Conservation (phyloP, 2,113 vertebrate species). For the Setophaga coronata region DNA sequence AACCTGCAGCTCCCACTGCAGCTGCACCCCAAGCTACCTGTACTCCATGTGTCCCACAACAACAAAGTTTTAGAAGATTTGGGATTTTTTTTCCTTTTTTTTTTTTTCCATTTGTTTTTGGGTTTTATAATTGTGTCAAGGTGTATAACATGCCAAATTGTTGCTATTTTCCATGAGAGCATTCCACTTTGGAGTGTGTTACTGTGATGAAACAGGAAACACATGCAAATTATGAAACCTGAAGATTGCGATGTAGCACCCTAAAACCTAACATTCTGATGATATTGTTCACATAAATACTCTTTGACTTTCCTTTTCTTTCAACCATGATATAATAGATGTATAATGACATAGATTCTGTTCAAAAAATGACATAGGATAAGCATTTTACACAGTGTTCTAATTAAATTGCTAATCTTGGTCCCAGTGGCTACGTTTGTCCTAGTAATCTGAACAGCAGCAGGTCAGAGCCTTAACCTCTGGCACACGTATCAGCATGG, state of each 20-base stretch:
- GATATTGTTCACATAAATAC: not conserved
- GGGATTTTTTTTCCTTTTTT: too few species aligned
- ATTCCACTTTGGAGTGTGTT: not conserved
- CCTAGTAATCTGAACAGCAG: not conserved
- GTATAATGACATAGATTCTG: not conserved
- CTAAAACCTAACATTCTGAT: not conserved
- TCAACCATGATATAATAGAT: not conserved
- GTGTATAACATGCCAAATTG: not conserved
- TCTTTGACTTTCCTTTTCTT: not conserved
- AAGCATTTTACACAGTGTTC: not conserved
- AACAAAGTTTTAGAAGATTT: not conserved
- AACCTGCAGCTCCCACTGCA: not conserved
- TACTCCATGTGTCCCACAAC: not conserved
- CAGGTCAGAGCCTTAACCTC: not conserved
- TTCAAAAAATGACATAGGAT: not conserved
- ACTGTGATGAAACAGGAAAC: not conserved
- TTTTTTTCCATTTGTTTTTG: too few species aligned
- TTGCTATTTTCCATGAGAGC: not conserved
- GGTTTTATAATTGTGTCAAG: not conserved
- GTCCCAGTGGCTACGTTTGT: not conserved
- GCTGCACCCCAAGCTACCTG: not conserved
- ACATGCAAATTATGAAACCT: not conserved
- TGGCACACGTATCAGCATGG: not conserved
- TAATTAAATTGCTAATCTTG: conserved; percentile 14
- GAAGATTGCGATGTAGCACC: not conserved